phyloP scores from a whole-genome alignment of 2,797 vertebrate species.

The Zenarchopterus dispar region DNA sequence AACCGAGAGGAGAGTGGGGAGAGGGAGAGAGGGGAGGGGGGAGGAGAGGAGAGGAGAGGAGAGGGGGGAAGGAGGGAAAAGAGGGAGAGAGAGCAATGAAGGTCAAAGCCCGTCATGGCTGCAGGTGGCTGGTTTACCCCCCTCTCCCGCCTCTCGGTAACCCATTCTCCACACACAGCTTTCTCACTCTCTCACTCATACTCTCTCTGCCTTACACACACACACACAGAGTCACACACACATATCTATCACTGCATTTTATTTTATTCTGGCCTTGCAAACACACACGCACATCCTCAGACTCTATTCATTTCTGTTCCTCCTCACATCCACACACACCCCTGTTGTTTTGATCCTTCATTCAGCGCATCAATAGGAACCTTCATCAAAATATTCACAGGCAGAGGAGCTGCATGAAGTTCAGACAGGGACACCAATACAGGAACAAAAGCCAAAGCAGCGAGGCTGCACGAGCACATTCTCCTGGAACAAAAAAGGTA shows the following conservation, averaged over 20 bases:
- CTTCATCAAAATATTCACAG: constrained; percentile 68
- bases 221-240: constrained; percentile 30
- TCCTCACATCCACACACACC: constrained; percentile 39
- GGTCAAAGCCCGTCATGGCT: constrained; percentile 93
- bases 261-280: constrained; percentile 56
- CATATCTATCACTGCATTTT: constrained; percentile 58
- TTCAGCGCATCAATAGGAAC: constrained; percentile 67
- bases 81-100: constrained; percentile 82
- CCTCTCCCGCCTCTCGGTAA: constrained; percentile 74
- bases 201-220: constrained; percentile 31
- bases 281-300: constrained; percentile 23
- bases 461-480: constrained; percentile 32
- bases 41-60: constrained; percentile 10
- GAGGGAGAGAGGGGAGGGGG: no score
- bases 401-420: constrained; percentile 82
- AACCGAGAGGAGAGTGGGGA: constrained; percentile 57
- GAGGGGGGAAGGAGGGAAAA: constrained; percentile 44
- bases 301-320: constrained; percentile 57
- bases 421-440: constrained; percentile 91
- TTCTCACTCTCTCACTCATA: constrained; percentile 66
- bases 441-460: constrained; percentile 82
- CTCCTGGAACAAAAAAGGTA: constrained; percentile 39
- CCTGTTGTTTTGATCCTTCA: constrained; percentile 82
- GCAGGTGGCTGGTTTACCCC: constrained; percentile 89
- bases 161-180: constrained; percentile 80